Conservation (phyloP, 1,140 invertebrate genomes). For the Druon quercuslanigerum region DNA sequence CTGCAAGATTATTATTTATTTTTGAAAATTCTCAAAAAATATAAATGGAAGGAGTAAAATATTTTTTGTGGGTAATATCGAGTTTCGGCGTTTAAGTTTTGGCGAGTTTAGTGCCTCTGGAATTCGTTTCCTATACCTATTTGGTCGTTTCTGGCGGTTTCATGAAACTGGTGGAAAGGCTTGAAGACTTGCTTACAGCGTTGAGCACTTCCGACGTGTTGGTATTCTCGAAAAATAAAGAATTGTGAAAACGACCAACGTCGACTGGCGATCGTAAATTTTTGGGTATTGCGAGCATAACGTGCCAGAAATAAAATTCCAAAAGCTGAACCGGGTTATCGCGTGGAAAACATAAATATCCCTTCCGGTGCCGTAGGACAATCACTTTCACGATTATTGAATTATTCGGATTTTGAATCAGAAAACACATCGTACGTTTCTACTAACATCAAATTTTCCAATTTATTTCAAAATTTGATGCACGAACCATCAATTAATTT, state of each 20-base stretch:
- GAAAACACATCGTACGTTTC: neutral
- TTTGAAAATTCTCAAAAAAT: neutral
- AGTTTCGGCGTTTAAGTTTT: neutral
- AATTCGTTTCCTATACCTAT: neutral
- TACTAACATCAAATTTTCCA: neutral
- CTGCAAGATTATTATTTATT: neutral
- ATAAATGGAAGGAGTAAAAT: neutral
- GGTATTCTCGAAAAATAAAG: slow-evolving; percentile 13
- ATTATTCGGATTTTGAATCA: neutral
- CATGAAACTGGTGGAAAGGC: neutral
- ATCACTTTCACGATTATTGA: neutral
- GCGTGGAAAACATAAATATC: neutral
- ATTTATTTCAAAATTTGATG: neutral
- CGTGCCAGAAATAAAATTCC: slow-evolving; percentile 14
- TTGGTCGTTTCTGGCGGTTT: neutral
- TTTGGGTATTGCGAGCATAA: neutral
- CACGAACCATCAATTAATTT: neutral
- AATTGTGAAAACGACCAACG: neutral
- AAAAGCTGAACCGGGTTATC: slow-evolving; percentile 3
- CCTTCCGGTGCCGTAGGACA: neutral
- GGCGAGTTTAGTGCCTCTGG: neutral
- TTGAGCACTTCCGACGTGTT: neutral
- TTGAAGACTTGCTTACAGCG: slow-evolving; percentile 6
- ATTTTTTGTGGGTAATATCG: neutral
- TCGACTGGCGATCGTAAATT: neutral